A percentile compares a stretch with the other conserved stretches of the same genome.
Evolutionary conservation across 2,797 vertebrate genomes (phyloP).

Genomic region (Melanotaenia nigrans): DNA sequence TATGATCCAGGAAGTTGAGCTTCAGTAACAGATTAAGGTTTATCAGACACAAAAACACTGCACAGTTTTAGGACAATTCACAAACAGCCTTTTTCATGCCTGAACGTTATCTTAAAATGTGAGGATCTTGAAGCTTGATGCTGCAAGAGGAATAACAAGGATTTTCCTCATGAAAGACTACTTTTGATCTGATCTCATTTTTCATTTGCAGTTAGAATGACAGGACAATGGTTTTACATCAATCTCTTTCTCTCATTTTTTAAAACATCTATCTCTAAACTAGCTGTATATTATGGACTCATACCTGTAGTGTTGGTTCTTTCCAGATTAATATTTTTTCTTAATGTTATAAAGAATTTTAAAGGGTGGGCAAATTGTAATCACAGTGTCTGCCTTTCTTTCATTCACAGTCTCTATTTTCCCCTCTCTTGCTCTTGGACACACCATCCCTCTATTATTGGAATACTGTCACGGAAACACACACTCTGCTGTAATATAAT

Average conservation of each 20-base stretch:
- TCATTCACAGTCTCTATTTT: constrained; percentile 9
- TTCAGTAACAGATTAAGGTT: constrained; percentile 10
- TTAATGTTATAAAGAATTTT: constrained; percentile 44
- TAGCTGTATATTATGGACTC: constrained; percentile 15
- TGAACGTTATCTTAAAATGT: not conserved
- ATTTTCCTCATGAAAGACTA: not conserved
- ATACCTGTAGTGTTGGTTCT: constrained; percentile 17
- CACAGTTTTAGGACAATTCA: not conserved
- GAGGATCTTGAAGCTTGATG: not conserved
- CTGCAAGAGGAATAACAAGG: not conserved
- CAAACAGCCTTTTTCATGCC: not conserved
- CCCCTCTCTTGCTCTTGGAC: constrained; percentile 13
- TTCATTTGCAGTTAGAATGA: constrained; percentile 2
- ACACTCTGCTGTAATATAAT: constrained; percentile 66
- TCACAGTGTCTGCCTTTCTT: constrained; percentile 41
- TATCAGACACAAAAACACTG: constrained; percentile 5
- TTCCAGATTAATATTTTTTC: constrained; percentile 24
- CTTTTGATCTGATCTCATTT: not conserved
- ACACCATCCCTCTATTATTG: constrained; percentile 59
- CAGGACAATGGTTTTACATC: not conserved
- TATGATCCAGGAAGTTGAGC: constrained; percentile 15
- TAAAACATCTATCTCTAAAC: constrained; percentile 2
- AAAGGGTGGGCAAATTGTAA: constrained; percentile 56
- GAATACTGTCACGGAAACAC: constrained; percentile 66
- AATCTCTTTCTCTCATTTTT: not conserved